Base-by-base conservation (phyloP, 2,113 vertebrate species). In the Neodontobutis hainanensis region DNA sequence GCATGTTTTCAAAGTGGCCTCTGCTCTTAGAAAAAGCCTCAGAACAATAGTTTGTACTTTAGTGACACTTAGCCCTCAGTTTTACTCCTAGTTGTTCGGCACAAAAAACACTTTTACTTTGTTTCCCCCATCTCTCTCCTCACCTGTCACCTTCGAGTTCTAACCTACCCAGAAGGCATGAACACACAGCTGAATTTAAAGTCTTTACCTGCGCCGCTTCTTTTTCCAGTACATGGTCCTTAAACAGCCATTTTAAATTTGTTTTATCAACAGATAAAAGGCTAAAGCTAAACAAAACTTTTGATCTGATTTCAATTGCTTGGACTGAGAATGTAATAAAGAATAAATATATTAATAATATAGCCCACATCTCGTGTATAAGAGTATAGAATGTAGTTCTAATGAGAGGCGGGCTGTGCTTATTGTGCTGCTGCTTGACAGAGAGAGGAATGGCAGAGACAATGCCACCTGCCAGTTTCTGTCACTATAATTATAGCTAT, bases 401-500 rank as follows among this genome's bases (percentile, higher is more conserved):
- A 46, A 46, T 46, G 11, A 14, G 44, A 46, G 44, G 1, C 12
- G 12, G 44, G 44, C 52, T 61, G 64, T 11, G 55, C 56, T 59
- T 46, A 38, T 77, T 81, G 43, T 53, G 58, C 42, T 48, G 58
- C 73, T 68, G 73, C 48, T 45, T 65, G 59, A 83, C 75, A 68
- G 75, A 63, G 72, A 83, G 73, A 38, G 15, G 65, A 59, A 27
- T 61, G 65, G 46, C 63, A 44, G 74, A 85, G 77, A 90, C 82
- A 86, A 88, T 83, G 57, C 83, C 89, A 90, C 85, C 89, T 90
- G 89, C 83, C 87, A 88, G 71, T 85, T 88, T 85, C 79, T 82
- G 87, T 89, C 89, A 90, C 81, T 89, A 66, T 89, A 90, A 90
- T 87, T 88, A 90, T 90, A 90, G 87, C 85, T 81, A 83, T 83